Conservation (phyloP, 2,888 invertebrate species). For the Drosophila mercatorum region DNA sequence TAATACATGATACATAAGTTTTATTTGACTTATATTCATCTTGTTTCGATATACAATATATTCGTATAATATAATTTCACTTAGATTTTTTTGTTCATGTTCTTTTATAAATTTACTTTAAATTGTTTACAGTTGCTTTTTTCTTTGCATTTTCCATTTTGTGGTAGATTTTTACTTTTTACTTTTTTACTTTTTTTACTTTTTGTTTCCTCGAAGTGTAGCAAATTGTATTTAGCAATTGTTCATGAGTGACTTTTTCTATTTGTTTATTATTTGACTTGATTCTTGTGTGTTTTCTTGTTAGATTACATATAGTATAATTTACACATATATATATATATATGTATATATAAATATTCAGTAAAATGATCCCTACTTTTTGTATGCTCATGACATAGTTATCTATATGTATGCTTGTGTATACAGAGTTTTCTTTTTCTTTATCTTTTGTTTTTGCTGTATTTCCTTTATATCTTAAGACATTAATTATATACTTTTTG, state of each 20-base stretch:
- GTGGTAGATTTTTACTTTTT: slow-evolving; percentile 45
- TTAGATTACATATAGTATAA: slow-evolving; percentile 62
- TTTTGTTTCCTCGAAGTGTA: slow-evolving; percentile 59
- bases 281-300: slow-evolving; percentile 48
- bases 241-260: slow-evolving; percentile 46
- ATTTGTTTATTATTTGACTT: slow-evolving; percentile 44
- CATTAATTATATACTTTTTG: slow-evolving; percentile 55
- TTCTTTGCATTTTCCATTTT: slow-evolving; percentile 19
- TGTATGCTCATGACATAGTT: slow-evolving; percentile 78
- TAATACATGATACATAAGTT: slow-evolving; percentile 74
- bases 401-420: slow-evolving; percentile 68
- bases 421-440: slow-evolving; percentile 31
- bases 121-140: slow-evolving; percentile 58
- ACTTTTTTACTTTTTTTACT: slow-evolving; percentile 5
- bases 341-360: slow-evolving; percentile 55
- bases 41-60: slow-evolving; percentile 77
- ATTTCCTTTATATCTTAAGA: slow-evolving; percentile 49
- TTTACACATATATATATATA: slow-evolving; percentile 37
- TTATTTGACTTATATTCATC: slow-evolving; percentile 77
- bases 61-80: slow-evolving; percentile 76
- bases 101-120: slow-evolving; percentile 46
- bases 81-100: slow-evolving; percentile 66
- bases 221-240: slow-evolving; percentile 69
- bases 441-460: slow-evolving; percentile 1
- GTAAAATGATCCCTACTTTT: slow-evolving; percentile 83